Base-by-base conservation (phyloP, 2,797 vertebrate genomes). In the Betta splendens region DNA sequence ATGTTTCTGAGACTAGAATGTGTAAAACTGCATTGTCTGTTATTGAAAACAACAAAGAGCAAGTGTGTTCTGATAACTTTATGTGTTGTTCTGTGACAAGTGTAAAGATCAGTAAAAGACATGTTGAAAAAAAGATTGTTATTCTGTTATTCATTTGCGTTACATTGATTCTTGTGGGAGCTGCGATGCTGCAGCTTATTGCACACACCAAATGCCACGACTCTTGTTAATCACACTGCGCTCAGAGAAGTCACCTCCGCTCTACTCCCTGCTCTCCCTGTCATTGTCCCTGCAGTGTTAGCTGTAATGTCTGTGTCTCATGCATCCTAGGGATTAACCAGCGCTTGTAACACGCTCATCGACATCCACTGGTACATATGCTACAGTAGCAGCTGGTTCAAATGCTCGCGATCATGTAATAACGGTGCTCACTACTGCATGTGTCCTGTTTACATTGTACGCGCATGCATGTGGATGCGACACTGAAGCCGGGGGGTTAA, bases 41-140 rank as follows among this genome's bases (percentile, higher is more conserved):
- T 69, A 79, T 72, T 62, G 69, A 86, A 85, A 73, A 81, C 72
- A 64, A 77, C 54, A 75, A 76, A 67, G 72, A 84, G 75, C 83
- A 33, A 48, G 55, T 58, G 56, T 62, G 78, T 84, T 86, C 85
- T 76, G 76, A 75, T 69, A 31, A 85, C 62, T 87, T 72, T 64
- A 69, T 89, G 89, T 92, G 81, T 85, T 89, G 84, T 88, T 88
- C 80, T 86, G 88, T 91, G 89, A 84, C 69, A 78, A 81, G 52
- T 87, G 86, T 86, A 86, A 83, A 87, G 72, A 64, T 72, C 64
- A 84, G 68, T 84, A 91, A 90, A 92, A 89, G 72, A 75, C 81
- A 81, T 80, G 80, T 84, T 75, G 17, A 59, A 69, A 72, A 65
- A 29, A 20, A 21, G 16, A 1, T 1, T 31, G 40, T 23, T 68